phyloP scores from a whole-genome alignment of 2,888 invertebrate genomes.

The Ichneumoninae sp. region DNA sequence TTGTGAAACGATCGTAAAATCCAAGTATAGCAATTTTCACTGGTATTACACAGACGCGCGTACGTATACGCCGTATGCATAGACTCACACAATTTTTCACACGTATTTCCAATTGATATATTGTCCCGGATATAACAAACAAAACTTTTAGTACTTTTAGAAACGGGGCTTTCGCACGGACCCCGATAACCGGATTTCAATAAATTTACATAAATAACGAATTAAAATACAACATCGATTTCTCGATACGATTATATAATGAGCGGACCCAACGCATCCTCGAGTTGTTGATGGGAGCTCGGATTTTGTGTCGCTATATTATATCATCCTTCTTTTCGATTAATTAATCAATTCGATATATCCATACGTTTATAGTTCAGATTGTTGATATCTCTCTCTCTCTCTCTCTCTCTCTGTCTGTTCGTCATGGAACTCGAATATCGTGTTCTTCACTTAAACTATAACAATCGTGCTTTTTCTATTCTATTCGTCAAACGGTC shows the following conservation, averaged over 20 bases:
- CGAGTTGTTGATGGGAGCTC: neutral
- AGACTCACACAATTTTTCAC: constrained; percentile 11
- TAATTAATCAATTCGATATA: constrained; percentile 32
- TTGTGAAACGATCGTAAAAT: constrained; percentile 43
- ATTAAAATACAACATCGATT: constrained; percentile 58
- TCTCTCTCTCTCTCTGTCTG: neutral
- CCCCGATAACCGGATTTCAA: neutral
- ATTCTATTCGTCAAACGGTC: constrained; percentile 51
- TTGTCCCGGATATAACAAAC: constrained; percentile 51
- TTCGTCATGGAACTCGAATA: constrained; percentile 35
- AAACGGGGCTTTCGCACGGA: constrained; percentile 8
- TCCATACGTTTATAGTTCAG: neutral
- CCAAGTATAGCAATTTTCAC: constrained; percentile 14
- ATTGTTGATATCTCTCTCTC: neutral
- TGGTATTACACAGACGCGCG: constrained; percentile 1
- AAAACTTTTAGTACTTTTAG: constrained; percentile 16
- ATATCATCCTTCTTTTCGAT: constrained; percentile 6
- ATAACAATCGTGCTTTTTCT: constrained; percentile 59
- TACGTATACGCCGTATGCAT: neutral
- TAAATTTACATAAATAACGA: constrained; percentile 57
- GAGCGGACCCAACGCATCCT: constrained; percentile 30
- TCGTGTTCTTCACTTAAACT: constrained; percentile 48
- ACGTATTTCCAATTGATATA: constrained; percentile 49
- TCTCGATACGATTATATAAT: constrained; percentile 35
- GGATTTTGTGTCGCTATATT: constrained; percentile 7